phyloP scores from a whole-genome alignment of 2,113 vertebrate genomes.

The Passer domesticus region DNA sequence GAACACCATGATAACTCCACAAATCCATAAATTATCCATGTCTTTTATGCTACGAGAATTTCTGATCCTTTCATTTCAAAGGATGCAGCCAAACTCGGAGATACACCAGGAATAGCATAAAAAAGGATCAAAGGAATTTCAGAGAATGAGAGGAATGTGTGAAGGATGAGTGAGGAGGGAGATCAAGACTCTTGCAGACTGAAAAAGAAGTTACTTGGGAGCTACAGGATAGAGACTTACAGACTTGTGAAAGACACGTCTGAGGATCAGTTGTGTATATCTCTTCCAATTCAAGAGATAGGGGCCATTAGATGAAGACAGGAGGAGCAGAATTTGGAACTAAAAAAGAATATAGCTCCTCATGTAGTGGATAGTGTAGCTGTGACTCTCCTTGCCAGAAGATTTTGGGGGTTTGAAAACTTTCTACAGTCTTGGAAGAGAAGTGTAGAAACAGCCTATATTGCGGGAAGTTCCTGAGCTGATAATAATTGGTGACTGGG shows the following conservation, averaged over 20 bases:
- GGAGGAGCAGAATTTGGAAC: background rate
- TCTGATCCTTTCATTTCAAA: constrained; percentile 5
- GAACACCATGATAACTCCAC: background rate
- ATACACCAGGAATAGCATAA: background rate
- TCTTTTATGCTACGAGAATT: background rate
- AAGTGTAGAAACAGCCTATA: background rate
- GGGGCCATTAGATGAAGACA: background rate
- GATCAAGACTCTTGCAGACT: background rate
- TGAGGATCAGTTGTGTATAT: background rate
- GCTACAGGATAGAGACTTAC: background rate
- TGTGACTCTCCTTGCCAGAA: background rate
- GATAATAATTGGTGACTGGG: constrained; percentile 45
- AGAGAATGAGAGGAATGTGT: constrained; percentile 42
- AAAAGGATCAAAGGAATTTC: constrained; percentile 10
- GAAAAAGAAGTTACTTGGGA: background rate
- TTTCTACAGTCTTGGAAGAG: background rate
- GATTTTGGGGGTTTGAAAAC: background rate
- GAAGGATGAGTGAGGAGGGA: background rate
- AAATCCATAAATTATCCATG: background rate
- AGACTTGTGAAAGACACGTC: background rate
- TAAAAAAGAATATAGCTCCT: background rate
- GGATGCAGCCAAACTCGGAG: background rate
- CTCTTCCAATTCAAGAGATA: background rate
- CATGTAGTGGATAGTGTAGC: background rate
- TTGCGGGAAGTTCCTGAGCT: background rate